Base-by-base conservation (phyloP, 2,113 vertebrate genomes). In the Chaetops frenatus region DNA sequence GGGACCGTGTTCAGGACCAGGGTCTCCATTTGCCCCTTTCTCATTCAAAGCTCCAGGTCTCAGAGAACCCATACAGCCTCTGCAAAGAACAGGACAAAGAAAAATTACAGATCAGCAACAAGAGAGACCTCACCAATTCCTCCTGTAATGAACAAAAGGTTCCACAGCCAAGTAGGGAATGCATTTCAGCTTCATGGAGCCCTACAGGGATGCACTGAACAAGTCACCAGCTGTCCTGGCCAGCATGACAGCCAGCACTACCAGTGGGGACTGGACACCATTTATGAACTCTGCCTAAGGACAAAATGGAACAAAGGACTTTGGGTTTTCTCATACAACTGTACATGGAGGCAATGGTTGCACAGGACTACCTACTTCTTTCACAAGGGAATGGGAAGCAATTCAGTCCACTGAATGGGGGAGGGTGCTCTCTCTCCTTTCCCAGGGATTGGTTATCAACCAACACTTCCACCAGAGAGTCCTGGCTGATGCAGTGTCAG, bases 241-340 rank as follows among this genome's bases (percentile, higher is more conserved):
- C 83, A 88, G 36, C 91, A 87, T 58, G 73, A 95, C 88, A 71
- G 96, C 72, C 64, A 96, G 47, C 93, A 95, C 95, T 44, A 70
- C 56, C 65, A 94, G 85, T 23, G 96, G 45, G 61, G 89, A 93
- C 45, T 96, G 96, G 16, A 93, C 86, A 94, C 96, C 88, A 56
- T 96, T 97, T 65, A 96, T 97, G 65, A 97, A 23, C 73, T 97
- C 95, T 51, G 62, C 91, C 96, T 96, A 82, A 61, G 84, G 22
- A n/a, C 33, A 81, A 83, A 80, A 89, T 4, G 77, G 69, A 91
- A 81, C 16, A 83, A 85, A 78, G 27, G 45, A 50, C 10, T 74
- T 90, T 13, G 6, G 8, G 2, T 27, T 69, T 77, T 56, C 82
- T 45, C 31, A 40, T 54, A 24, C 33, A 57, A 11, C 47, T 61